Evolutionary conservation across 1,140 invertebrate genomes (phyloP).

Genomic region (Aphaenogaster ashmeadi): DNA sequence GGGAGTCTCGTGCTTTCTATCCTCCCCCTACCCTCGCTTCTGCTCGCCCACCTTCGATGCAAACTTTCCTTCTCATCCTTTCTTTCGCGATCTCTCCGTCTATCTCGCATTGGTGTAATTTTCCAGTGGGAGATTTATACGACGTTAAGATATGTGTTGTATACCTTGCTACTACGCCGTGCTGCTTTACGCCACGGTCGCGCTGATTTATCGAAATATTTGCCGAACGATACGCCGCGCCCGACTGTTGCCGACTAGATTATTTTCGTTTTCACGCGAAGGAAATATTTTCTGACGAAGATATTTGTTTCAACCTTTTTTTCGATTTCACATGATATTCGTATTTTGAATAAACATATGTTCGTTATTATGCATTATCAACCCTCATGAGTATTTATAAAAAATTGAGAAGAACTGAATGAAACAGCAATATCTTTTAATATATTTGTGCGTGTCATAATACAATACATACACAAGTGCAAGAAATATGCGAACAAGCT

Average conservation of each 20-base stretch:
- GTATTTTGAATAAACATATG: neutral
- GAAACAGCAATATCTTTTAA: neutral
- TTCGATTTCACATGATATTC: neutral
- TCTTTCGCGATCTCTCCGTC: constrained; percentile 67
- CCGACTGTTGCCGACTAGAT: constrained; percentile 19
- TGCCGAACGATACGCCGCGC: constrained; percentile 64
- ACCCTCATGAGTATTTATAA: neutral
- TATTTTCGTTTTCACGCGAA: constrained; percentile 31
- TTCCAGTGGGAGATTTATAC: constrained; percentile 87
- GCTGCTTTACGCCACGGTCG: constrained; percentile 73
- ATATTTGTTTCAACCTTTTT: constrained; percentile 4
- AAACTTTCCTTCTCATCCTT: constrained; percentile 71
- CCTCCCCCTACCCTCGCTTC: constrained; percentile 59
- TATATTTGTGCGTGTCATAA: neutral
- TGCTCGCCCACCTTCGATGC: constrained; percentile 66
- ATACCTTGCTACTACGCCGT: constrained; percentile 78
- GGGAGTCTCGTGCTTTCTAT: constrained; percentile 68
- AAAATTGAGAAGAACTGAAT: neutral
- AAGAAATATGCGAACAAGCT: neutral
- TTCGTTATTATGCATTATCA: neutral
- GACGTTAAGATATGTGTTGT: constrained; percentile 87
- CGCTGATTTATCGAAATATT: constrained; percentile 82
- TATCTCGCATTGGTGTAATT: constrained; percentile 87
- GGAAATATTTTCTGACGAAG: neutral
- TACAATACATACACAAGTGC: neutral